phyloP scores from a whole-genome alignment of 2,113 vertebrate genomes.

The Hemiprocne comata region DNA sequence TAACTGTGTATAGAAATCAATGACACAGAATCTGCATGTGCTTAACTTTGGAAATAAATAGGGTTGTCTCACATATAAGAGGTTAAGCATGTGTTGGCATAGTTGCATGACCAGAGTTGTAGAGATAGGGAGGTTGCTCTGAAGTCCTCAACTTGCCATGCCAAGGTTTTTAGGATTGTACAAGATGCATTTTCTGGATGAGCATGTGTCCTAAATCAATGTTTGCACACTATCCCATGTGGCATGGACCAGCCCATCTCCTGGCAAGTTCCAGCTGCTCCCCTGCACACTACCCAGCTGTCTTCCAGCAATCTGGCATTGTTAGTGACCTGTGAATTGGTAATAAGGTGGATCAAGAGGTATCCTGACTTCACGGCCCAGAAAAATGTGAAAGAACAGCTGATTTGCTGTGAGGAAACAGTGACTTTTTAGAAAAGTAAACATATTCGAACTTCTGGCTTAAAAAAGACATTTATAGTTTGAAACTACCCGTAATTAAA shows the following conservation, averaged over 20 bases:
- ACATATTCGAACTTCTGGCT: neutral
- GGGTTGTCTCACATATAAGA: neutral
- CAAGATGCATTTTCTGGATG: neutral
- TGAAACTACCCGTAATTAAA: neutral
- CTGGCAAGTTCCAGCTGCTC: neutral
- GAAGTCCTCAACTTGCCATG: neutral
- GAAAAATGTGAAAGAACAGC: neutral
- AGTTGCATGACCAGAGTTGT: neutral
- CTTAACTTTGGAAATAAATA: neutral
- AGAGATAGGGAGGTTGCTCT: neutral
- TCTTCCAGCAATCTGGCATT: neutral
- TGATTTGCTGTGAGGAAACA: neutral
- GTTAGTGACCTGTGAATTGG: neutral
- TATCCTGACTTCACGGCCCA: neutral
- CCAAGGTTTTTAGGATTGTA: neutral
- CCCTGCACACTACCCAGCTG: neutral
- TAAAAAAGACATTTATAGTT: neutral
- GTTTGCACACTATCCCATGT: fast-evolving
- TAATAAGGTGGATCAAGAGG: neutral
- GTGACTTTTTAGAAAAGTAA: neutral
- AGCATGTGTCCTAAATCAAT: neutral
- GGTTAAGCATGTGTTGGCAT: neutral
- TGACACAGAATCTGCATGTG: neutral
- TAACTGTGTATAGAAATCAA: neutral
- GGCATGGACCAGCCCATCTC: fast-evolving